Evolutionary conservation across 2,113 vertebrate species (phyloP).

Genomic region (Hyla sarda): DNA sequence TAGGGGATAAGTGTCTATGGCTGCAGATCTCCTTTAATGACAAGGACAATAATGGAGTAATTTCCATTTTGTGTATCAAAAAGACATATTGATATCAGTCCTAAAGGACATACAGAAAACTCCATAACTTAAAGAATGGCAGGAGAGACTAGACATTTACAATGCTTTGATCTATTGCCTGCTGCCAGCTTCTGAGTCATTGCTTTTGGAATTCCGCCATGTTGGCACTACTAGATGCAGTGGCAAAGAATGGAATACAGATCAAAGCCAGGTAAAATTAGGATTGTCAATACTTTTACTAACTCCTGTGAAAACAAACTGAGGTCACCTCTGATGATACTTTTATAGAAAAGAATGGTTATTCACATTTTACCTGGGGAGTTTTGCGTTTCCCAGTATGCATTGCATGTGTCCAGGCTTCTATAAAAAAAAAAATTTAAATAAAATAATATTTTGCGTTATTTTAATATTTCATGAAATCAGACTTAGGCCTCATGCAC

Average conservation of each 20-base stretch:
- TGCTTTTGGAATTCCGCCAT: constrained; percentile 39
- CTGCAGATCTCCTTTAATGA: no score
- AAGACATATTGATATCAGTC: constrained; percentile 21
- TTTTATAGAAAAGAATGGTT: not conserved
- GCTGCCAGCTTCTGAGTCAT: constrained; percentile 33
- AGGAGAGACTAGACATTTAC: constrained; percentile 7
- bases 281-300: constrained; percentile 35
- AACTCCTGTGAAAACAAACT: constrained; percentile 19
- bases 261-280: constrained; percentile 31
- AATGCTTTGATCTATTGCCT: constrained; percentile 37
- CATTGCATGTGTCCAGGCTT: not conserved
- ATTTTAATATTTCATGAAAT: not conserved
- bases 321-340: constrained; percentile 28
- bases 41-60: not conserved
- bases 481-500: not conserved
- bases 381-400: not conserved
- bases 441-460: not conserved
- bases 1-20: no score
- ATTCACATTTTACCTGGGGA: not conserved
- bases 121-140: constrained; percentile 31
- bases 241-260: constrained; percentile 9
- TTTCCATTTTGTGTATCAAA: not conserved
- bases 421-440: not conserved
- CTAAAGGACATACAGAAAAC: constrained; percentile 36
- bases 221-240: constrained; percentile 22